These are phyloP conservation scores for Anagyrus pseudococci DNA, from an alignment of 2,888 invertebrate genomes.

Conservation along the genomic window DNA sequence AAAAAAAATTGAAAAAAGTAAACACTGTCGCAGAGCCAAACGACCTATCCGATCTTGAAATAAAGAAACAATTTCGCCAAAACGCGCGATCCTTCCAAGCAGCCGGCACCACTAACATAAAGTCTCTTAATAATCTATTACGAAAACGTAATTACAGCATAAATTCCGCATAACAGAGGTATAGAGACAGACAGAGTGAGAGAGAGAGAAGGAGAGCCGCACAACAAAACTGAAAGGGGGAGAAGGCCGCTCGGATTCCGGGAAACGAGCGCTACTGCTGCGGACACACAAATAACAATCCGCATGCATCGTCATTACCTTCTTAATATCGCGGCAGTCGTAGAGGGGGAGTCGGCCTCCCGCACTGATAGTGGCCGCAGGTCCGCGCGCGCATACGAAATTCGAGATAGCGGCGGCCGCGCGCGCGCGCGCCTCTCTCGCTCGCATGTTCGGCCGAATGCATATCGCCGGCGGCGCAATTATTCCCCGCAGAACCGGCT, in stretches of 20 bases:
- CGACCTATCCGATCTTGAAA: too few relatives aligned
- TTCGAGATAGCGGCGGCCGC: constrained; percentile 28
- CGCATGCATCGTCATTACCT: neutral
- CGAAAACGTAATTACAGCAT: neutral
- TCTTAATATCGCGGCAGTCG: neutral
- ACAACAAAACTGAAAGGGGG: neutral
- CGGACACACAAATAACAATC: neutral
- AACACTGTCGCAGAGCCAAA: too few relatives aligned
- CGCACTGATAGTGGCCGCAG: constrained; percentile 3
- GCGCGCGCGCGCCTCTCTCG: constrained; percentile 12
- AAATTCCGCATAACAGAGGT: neutral
- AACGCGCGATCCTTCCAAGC: neutral
- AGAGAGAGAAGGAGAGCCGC: too few relatives aligned
- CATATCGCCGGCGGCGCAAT: constrained; percentile 28
- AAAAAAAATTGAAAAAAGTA: too few relatives aligned
- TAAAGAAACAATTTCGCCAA: neutral
- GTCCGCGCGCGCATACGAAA: constrained; percentile 37
- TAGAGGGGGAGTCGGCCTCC: too few relatives aligned
- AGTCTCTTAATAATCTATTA: neutral
- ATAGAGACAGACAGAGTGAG: too few relatives aligned
- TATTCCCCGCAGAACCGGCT: constrained; percentile 31
- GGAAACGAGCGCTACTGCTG: too few relatives aligned
- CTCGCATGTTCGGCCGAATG: constrained; percentile 30
- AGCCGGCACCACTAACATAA: neutral
- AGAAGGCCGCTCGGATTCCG: neutral